Base-by-base conservation (phyloP, 1,140 invertebrate genomes). In the Dendrolimus kikuchii region DNA sequence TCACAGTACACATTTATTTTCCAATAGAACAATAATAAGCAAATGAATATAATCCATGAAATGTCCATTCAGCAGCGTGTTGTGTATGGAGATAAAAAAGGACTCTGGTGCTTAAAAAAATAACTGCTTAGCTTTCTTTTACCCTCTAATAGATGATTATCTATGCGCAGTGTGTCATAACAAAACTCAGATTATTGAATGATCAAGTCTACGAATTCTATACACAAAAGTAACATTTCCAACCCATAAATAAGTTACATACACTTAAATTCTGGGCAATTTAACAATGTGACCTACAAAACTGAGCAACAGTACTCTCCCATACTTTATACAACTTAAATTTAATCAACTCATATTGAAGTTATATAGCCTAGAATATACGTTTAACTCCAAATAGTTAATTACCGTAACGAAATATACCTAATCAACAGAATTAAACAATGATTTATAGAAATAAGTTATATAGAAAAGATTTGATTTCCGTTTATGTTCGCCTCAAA, bases 261-360 rank as follows among this genome's bases (percentile, higher is more conserved):
- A 9, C 23, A 10, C n/a, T 45, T 58, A 40, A 61, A 43, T 69
- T 68, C 62, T 69, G 66, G 61, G 62, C 56, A 72, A 66, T 64
- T 66, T 60, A 72, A 74, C 55, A 64, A 58, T 56, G 51, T 62
- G 70, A 70, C 49, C 61, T 71, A 73, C 54, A 66, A 68, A 75
- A 57, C 59, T 71, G 62, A 74, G 68, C 66, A 70, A 71, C 61
- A 62, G 54, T 51, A 57, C 53, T 59, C 64, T 62, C 60, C 58
- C 62, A 70, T 71, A 63, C 66, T 66, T 72, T 68, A 66, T 73
- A 78, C 73, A 71, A 77, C 70, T 73, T 77, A 71, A 68, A 74
- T 68, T 66, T 66, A 66, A 71, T 70, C 74, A 61, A 55, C 66
- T 77, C 71, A 63, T 69, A 74, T 69, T 64, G 66, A 61, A 69